A percentile compares a stretch with the other conserved stretches of the same genome.
phyloP scores from a whole-genome alignment of 2,888 invertebrate species.

The Machimus rusticus region DNA sequence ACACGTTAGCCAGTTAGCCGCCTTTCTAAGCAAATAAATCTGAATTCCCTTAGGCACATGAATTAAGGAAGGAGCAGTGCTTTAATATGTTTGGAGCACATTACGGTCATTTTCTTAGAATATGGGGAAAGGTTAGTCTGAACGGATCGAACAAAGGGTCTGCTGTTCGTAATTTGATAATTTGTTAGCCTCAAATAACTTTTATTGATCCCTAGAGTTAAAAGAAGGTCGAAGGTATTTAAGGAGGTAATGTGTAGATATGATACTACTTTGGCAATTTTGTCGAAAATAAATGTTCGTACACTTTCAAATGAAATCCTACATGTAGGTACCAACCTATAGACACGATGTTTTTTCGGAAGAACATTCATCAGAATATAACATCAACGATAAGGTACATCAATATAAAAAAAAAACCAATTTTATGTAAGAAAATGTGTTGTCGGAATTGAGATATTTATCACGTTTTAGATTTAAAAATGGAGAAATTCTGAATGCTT shows the following conservation, averaged over 20 bases:
- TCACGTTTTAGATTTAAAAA: too few relatives aligned
- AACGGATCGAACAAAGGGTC: not conserved
- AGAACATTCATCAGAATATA: too few relatives aligned
- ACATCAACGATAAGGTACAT: too few relatives aligned
- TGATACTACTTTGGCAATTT: not conserved
- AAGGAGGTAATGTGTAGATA: not conserved
- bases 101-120: not conserved
- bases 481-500: too few relatives aligned
- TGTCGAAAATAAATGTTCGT: not conserved
- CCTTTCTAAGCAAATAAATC: not conserved
- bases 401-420: too few relatives aligned
- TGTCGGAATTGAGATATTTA: too few relatives aligned
- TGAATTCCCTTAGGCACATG: not conserved
- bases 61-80: not conserved
- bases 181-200: not conserved
- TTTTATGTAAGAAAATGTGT: too few relatives aligned
- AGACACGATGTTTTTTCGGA: too few relatives aligned
- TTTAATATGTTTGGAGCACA: not conserved
- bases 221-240: not conserved
- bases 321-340: too few relatives aligned
- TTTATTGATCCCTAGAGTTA: not conserved
- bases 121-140: not conserved
- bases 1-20: not conserved
- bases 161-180: not conserved
- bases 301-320: too few relatives aligned